A percentile compares a stretch with the other conserved stretches of the same genome.
Conservation (phyloP, 2,888 invertebrate genomes). For the Habroteleia sp. region DNA sequence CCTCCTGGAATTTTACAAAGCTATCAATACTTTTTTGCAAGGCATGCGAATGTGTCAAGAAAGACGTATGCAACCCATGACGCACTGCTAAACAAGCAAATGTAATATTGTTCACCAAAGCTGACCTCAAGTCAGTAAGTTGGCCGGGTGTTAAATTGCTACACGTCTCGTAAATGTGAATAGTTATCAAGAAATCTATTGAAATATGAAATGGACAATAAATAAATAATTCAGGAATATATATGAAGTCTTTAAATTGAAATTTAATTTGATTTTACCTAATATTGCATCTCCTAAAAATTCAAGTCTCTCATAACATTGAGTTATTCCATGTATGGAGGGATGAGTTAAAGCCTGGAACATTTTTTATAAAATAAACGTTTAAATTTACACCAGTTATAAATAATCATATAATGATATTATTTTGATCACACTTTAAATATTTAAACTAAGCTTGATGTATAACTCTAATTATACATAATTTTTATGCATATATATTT, state of each 20-base stretch:
- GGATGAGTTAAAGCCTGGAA: conserved; percentile 97
- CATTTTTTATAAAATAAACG: too few relatives aligned
- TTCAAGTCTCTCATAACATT: conserved; percentile 94
- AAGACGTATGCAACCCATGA: conserved; percentile 90
- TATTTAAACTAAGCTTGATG: too few relatives aligned
- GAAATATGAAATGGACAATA: too few relatives aligned
- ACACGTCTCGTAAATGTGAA: conserved; percentile 91
- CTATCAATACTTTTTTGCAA: conserved; percentile 83
- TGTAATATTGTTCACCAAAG: conserved; percentile 97
- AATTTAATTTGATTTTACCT: conserved; percentile 76
- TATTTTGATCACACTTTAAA: too few relatives aligned
- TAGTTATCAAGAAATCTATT: conserved; percentile 94
- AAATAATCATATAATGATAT: too few relatives aligned
- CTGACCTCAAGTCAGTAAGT: conserved; percentile 95
- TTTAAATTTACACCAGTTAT: too few relatives aligned
- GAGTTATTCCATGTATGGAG: conserved; percentile 91
- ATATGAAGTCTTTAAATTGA: too few relatives aligned
- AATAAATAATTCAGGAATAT: too few relatives aligned
- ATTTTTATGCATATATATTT: too few relatives aligned
- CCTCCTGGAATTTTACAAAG: conserved; percentile 86
- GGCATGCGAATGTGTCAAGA: conserved; percentile 82
- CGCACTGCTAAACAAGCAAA: conserved; percentile 95
- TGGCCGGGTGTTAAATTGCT: conserved; percentile 89
- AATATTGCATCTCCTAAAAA: conserved; percentile 95
- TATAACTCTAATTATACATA: too few relatives aligned